phyloP scores from a whole-genome alignment of 2,113 vertebrate genomes.

The Pogonocichla stellata region DNA sequence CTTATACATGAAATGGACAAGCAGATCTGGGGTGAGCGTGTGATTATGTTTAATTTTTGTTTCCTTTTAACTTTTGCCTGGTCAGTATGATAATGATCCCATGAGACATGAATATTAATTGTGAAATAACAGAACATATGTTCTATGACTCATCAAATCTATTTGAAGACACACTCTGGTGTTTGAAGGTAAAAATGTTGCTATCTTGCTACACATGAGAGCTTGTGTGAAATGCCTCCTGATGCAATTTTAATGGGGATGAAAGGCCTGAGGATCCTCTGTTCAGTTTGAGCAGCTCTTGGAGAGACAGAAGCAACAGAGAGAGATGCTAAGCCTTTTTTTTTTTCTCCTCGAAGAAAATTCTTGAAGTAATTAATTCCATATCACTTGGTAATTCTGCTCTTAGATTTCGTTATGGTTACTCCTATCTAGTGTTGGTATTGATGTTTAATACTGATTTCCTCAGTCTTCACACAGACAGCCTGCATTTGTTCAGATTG shows the following conservation, averaged over 20 bases:
- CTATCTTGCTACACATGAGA: rapidly evolving
- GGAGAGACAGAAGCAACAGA: neutral
- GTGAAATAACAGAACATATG: neutral
- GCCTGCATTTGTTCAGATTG: slow-evolving; percentile 18
- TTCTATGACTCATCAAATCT: neutral
- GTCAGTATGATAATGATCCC: neutral
- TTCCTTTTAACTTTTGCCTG: neutral
- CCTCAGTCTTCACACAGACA: neutral
- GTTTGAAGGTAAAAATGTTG: neutral
- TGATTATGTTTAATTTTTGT: neutral
- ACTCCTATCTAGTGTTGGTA: neutral
- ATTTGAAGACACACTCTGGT: neutral
- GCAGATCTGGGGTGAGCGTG: neutral
- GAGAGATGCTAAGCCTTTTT: neutral
- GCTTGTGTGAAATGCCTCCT: neutral
- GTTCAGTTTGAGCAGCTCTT: neutral
- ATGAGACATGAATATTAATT: neutral
- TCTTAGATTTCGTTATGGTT: neutral
- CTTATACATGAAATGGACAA: neutral
- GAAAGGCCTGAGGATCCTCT: neutral
- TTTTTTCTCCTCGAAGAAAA: neutral
- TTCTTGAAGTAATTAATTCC: slow-evolving; percentile 24
- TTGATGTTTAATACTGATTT: slow-evolving; percentile 33
- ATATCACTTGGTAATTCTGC: neutral
- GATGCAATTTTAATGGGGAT: neutral